phyloP scores from a whole-genome alignment of 1,140 invertebrate genomes.

The Cotesia glomerata region DNA sequence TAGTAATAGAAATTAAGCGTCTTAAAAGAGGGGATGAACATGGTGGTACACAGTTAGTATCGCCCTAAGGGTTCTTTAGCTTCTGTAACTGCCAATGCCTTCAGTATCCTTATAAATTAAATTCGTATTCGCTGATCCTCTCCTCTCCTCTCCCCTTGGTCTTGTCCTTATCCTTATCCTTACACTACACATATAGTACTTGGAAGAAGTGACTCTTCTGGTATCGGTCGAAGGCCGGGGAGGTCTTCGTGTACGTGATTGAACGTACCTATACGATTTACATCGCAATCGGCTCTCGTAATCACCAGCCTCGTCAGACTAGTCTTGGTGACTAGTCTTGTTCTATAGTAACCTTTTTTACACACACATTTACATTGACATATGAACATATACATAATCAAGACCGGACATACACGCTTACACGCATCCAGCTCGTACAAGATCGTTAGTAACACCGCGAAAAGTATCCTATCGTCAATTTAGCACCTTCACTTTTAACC shows the following conservation, averaged over 20 bases:
- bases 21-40: conserved; percentile 10
- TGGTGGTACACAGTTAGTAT: conserved; percentile 15
- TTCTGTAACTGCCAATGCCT: no score
- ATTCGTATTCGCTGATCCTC: no score
- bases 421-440: conserved; percentile 39
- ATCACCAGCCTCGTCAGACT: conserved; percentile 40
- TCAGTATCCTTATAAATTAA: no score
- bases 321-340: no score
- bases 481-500: conserved; percentile 11
- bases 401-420: conserved; percentile 14
- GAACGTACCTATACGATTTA: conserved; percentile 55
- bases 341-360: conserved; percentile 33
- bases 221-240: conserved; percentile 46
- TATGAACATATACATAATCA: background rate
- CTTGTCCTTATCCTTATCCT: no score
- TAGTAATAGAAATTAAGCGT: background rate
- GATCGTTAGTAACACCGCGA: conserved; percentile 48
- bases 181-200: no score
- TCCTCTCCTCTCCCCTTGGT: no score
- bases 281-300: conserved; percentile 56
- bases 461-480: conserved; percentile 19
- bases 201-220: no score
- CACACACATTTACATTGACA: background rate
- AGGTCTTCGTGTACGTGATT: conserved; percentile 51
- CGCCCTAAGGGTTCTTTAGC: conserved; percentile 8